phyloP scores from a whole-genome alignment of 2,888 invertebrate species.

The Nomada flava region DNA sequence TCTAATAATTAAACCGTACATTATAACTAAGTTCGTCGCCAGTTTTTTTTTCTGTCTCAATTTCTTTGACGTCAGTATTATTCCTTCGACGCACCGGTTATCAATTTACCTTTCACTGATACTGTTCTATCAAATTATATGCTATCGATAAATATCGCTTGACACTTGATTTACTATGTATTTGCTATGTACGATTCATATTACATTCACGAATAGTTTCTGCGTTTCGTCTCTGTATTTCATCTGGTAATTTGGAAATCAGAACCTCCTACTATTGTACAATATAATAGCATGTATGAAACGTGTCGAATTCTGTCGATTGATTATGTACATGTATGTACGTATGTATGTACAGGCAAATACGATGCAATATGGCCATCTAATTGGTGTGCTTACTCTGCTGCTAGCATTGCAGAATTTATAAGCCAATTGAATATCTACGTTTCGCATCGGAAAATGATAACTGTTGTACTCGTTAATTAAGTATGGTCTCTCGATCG shows the following conservation, averaged over 20 bases:
- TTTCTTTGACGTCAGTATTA: no score
- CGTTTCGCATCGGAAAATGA: not conserved
- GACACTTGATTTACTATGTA: no score
- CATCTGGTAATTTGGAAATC: not conserved
- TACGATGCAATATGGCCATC: not conserved
- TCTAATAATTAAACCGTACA: no score
- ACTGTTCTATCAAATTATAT: no score
- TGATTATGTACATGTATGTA: no score
- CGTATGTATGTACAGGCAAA: no score
- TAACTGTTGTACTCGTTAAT: not conserved
- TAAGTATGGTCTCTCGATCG: not conserved
- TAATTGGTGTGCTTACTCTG: not conserved
- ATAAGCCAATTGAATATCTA: not conserved
- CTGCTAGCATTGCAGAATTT: not conserved
- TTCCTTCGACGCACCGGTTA: no score
- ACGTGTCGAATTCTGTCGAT: not conserved
- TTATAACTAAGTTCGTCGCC: no score
- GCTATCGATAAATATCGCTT: no score
- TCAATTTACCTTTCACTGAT: no score
- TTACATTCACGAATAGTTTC: not conserved
- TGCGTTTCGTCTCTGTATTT: not conserved
- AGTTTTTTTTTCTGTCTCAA: no score
- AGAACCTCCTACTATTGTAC: not conserved
- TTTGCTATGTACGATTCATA: no score
- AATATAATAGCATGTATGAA: not conserved